Percentiles rank a stretch among this genome's conserved stretches.
Evolutionary conservation across 2,888 invertebrate genomes (phyloP).

Genomic region (Agonopterix subpropinquella): DNA sequence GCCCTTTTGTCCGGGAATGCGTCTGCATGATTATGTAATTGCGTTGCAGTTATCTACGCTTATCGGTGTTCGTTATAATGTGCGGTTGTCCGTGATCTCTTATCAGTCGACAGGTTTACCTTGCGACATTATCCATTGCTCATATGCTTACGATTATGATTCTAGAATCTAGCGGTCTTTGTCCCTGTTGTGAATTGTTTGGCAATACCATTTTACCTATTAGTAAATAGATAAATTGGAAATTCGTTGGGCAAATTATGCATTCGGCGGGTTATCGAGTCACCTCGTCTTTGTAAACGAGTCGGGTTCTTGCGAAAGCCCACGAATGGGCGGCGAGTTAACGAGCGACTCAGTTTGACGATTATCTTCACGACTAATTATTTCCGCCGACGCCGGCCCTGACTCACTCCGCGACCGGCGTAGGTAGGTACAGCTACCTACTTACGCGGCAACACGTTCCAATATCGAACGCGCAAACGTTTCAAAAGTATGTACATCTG

Average conservation of each 20-base stretch:
- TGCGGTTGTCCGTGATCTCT: constrained; percentile 38
- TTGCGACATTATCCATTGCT: constrained; percentile 39
- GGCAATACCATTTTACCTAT: constrained; percentile 23
- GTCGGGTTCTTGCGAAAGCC: constrained; percentile 11
- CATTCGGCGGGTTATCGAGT: constrained; percentile 1
- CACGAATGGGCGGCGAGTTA: constrained; percentile 9
- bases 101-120: constrained; percentile 45
- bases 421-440: neutral
- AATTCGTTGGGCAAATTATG: neutral
- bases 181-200: neutral
- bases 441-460: constrained; percentile 8
- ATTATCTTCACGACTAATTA: constrained; percentile 55
- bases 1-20: constrained; percentile 1
- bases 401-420: constrained; percentile 15
- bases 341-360: constrained; percentile 23
- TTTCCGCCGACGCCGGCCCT: constrained; percentile 37
- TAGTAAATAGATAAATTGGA: neutral
- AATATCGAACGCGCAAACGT: constrained; percentile 17
- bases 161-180: neutral
- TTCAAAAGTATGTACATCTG: constrained; percentile 31
- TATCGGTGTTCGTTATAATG: constrained; percentile 23
- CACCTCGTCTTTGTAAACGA: constrained; percentile 3
- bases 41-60: constrained; percentile 6
- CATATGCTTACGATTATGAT: constrained; percentile 23
- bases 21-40: constrained; percentile 4